Evolutionary conservation across 2,113 vertebrate species (phyloP), one percentile per base, ranked within the genome.

Genomic region (Cyanistes caeruleus): DNA sequence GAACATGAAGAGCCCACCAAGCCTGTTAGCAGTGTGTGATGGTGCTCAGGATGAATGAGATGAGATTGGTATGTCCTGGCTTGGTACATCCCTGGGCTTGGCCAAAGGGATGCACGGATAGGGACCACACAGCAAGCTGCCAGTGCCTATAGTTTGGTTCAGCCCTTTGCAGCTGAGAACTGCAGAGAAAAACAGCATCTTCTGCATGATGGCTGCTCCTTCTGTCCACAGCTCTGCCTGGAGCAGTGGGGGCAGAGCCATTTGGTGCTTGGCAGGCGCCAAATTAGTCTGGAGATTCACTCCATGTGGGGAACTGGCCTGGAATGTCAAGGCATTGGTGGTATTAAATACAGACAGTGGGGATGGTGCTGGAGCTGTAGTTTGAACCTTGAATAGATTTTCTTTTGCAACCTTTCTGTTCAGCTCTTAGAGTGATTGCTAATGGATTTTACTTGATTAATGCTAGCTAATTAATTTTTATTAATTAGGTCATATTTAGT

Each of bases 371-470:
- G 0, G 52, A 70, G 60, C 73, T 33, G 10, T 9, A 70, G 19
- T 56, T 77, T 59, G 55, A 13, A 31, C 74, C 53, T 65, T 73
- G 33, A 84, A 28, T 22, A 48, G 64, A 11, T 33, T 65, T 76
- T 65, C 23, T n/a, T 77, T 69, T 85, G 85, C 31, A 83, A 14
- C 51, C n/a, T 82, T 76, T 60, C 67, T 52, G 31, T 85, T 60
- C 53, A 79, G 24, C 49, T 88, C 18, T 65, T 80, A 37, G 17
- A 79, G 37, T 60, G 35, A 65, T 73, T 55, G 37, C n/a, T 90
- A 65, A 83, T 69, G 60, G n/a, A 62, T 65, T 83, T 88, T 83
- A 73, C n/a, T 62, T 76, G 67, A 90, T 77, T 93, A 58, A 90
- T 79, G 46, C 28, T 79, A 56, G 41, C n/a, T 88, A 86, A 77